Percentiles rank a stretch among this genome's conserved stretches.
phyloP scores from a whole-genome alignment of 1,140 invertebrate genomes.

The Ylistrum balloti region DNA sequence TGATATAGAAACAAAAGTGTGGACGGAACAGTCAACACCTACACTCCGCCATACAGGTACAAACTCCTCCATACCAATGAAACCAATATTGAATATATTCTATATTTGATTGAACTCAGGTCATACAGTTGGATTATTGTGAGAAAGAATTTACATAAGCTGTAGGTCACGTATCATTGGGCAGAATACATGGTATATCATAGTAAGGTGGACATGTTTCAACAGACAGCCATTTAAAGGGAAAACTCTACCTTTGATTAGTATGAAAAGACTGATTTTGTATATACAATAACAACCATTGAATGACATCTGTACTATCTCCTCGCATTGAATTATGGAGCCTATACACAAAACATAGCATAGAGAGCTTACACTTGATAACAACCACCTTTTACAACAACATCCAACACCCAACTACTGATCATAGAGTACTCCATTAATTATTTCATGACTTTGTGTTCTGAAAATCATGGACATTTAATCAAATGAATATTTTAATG shows the following conservation, averaged over 20 bases:
- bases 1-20: not conserved
- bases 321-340: not conserved
- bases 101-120: conserved; percentile 6
- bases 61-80: conserved; percentile 5
- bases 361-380: no score
- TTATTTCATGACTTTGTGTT: no score
- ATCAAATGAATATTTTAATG: no score
- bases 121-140: conserved; percentile 25
- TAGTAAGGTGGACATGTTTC: not conserved
- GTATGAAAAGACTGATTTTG: not conserved
- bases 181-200: not conserved
- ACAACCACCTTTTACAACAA: no score
- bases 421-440: no score
- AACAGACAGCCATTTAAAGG: not conserved
- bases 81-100: conserved; percentile 19
- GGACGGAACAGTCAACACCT: no score
- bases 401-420: no score
- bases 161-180: conserved; percentile 9
- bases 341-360: not conserved
- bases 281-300: conserved; percentile 28
- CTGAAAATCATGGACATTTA: no score
- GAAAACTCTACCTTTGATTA: not conserved
- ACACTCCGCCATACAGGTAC: not conserved
- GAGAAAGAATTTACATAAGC: conserved; percentile 34
- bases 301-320: conserved; percentile 13